A percentile compares a stretch with the other conserved stretches of the same genome.
Conservation (phyloP, 2,113 vertebrate genomes). For the Okapia johnstoni region DNA sequence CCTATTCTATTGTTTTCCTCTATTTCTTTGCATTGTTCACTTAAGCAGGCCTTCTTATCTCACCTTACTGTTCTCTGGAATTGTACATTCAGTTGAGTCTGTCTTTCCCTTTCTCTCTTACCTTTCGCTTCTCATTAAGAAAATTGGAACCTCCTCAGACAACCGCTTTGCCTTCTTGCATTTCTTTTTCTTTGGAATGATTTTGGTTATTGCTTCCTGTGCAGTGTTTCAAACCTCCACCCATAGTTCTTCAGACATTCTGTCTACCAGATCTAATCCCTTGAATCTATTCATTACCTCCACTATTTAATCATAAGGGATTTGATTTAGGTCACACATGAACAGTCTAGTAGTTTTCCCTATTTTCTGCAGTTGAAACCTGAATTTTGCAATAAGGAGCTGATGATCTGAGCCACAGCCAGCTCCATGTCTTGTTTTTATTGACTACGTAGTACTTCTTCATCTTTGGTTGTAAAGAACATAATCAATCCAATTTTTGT, state of each 20-base stretch:
- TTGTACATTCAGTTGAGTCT: not conserved
- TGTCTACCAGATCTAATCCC: not conserved
- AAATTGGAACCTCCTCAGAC: not conserved
- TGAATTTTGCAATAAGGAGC: not conserved
- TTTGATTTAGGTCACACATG: not conserved
- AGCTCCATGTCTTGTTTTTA: not conserved
- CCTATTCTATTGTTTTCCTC: not conserved
- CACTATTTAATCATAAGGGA: not conserved
- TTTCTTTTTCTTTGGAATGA: not conserved
- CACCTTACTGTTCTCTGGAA: not conserved
- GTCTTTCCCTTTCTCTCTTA: not conserved
- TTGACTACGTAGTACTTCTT: not conserved
- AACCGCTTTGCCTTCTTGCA: not conserved
- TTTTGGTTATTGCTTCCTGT: not conserved
- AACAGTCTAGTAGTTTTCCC: not conserved
- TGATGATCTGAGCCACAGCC: not conserved
- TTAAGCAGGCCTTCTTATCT: not conserved
- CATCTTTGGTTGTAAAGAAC: not conserved
- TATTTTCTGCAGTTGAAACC: not conserved
- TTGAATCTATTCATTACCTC: not conserved
- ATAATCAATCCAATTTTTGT: not conserved
- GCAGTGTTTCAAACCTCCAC: not conserved
- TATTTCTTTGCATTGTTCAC: not conserved
- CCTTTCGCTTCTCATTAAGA: not conserved
- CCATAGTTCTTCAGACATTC: not conserved